Conservation (phyloP, 2,113 vertebrate genomes). For the Ciconia boyciana region DNA sequence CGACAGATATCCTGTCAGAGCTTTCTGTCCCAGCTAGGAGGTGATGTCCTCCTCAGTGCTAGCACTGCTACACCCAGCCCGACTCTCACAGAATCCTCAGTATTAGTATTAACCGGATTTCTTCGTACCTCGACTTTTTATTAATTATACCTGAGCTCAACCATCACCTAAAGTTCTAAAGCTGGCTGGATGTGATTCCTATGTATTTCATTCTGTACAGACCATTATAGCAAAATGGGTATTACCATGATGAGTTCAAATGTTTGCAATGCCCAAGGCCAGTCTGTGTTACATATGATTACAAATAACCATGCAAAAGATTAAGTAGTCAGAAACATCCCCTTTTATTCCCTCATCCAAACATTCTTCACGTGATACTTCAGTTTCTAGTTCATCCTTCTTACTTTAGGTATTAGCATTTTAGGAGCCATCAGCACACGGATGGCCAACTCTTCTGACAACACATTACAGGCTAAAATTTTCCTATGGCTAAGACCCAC, state of each 20-base stretch:
- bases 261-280: neutral
- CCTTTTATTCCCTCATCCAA: neutral
- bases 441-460: neutral
- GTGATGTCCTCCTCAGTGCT: neutral
- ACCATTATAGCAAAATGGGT: neutral
- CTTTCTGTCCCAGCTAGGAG: neutral
- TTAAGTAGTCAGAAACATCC: neutral
- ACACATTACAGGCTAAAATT: rapidly evolving
- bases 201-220: neutral
- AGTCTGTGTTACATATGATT: neutral
- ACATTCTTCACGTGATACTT: neutral
- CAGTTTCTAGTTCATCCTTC: neutral
- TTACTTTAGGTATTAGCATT: neutral
- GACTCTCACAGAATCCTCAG: neutral
- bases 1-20: neutral
- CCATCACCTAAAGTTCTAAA: neutral
- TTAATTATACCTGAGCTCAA: neutral
- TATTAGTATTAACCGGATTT: neutral
- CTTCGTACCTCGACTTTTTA: neutral
- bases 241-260: neutral
- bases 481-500: neutral
- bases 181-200: neutral
- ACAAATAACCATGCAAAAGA: neutral
- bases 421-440: neutral
- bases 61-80: neutral